These are phyloP conservation scores for Apamea anceps DNA, from an alignment of 2,888 invertebrate species.

Conservation along the genomic window DNA sequence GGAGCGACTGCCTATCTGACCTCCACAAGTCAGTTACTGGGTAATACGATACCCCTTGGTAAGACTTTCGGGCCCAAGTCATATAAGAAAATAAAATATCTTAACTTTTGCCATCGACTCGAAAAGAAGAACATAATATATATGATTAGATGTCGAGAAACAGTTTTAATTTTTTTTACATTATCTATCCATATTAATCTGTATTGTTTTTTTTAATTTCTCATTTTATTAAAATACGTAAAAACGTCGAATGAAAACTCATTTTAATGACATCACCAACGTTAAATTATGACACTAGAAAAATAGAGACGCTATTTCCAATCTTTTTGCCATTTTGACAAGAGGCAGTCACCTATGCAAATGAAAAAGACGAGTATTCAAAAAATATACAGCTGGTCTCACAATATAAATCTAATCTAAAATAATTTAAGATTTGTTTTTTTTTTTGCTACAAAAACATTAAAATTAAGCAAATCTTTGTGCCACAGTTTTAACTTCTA, in stretches of 20 bases:
- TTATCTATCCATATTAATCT: not conserved
- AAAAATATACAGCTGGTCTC: not conserved
- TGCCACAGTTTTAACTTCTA: not conserved
- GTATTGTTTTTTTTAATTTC: not conserved
- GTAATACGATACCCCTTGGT: too few species aligned
- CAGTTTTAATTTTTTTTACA: not conserved
- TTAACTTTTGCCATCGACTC: too few species aligned
- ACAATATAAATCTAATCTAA: not conserved
- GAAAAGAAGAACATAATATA: too few species aligned
- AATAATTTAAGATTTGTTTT: not conserved
- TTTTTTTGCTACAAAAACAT: not conserved
- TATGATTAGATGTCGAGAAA: not conserved
- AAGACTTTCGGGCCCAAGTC: too few species aligned
- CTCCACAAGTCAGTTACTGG: too few species aligned
- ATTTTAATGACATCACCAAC: not conserved
- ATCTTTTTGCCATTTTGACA: not conserved
- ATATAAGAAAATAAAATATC: too few species aligned
- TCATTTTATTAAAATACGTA: not conserved
- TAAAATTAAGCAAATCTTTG: not conserved
- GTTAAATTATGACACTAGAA: not conserved
- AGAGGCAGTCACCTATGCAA: not conserved
- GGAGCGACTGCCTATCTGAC: too few species aligned
- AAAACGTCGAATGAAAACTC: not conserved
- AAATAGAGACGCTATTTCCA: not conserved
- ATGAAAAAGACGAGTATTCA: not conserved